phyloP scores from a whole-genome alignment of 2,113 vertebrate species.

The Callorhinus ursinus region DNA sequence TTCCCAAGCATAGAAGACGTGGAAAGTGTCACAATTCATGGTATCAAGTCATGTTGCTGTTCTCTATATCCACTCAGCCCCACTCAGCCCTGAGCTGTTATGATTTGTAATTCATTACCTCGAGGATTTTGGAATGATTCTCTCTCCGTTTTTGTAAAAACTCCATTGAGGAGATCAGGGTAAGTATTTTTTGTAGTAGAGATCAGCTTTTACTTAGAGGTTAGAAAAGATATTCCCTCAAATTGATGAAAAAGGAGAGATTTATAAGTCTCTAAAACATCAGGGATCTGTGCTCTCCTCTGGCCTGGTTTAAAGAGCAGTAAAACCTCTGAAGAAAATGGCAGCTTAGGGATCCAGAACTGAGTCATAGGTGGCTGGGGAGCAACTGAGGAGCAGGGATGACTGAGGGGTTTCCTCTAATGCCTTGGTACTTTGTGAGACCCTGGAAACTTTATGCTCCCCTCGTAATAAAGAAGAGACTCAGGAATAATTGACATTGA shows the following conservation, averaged over 20 bases:
- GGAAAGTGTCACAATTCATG: constrained; percentile 1
- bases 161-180: constrained; percentile 1
- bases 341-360: too few species aligned
- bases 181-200: background rate
- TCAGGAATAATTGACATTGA: background rate
- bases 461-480: background rate
- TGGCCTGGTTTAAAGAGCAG: background rate
- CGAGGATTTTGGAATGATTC: background rate
- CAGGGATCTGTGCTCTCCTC: background rate
- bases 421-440: background rate
- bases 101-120: background rate
- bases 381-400: background rate
- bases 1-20: background rate
- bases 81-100: background rate
- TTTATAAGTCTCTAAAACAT: background rate
- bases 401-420: background rate
- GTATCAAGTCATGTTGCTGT: background rate
- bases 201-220: background rate
- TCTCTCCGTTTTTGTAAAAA: constrained; percentile 30
- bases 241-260: background rate
- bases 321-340: background rate
- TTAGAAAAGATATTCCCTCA: background rate
- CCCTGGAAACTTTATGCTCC: background rate
- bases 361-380: background rate
- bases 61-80: background rate